These are phyloP conservation scores for Mimumesa dahlbomi DNA, from an alignment of 2,888 invertebrate genomes.

Conservation along the genomic window DNA sequence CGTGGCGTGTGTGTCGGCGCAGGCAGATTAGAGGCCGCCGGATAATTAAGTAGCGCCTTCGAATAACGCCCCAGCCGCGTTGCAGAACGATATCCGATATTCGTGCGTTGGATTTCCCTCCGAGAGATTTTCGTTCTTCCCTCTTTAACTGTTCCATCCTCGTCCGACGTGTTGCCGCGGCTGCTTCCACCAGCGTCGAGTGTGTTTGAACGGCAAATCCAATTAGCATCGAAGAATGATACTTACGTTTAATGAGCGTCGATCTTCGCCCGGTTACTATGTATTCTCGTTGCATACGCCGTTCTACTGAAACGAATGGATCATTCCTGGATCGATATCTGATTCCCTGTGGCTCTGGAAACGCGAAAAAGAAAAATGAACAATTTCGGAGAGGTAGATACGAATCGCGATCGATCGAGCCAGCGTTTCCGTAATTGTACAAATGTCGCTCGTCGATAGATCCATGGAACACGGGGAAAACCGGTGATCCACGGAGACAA, in stretches of 20 bases:
- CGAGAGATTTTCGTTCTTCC: constrained; percentile 57
- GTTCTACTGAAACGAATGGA: neutral
- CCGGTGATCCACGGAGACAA: constrained; percentile 21
- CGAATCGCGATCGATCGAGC: too few relatives aligned
- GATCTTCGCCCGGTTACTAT: too few relatives aligned
- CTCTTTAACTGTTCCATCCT: constrained; percentile 28
- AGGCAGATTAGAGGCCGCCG: constrained; percentile 78
- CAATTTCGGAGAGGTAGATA: too few relatives aligned
- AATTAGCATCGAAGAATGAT: constrained; percentile 39
- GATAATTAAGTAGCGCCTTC: constrained; percentile 80
- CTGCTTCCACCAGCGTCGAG: neutral
- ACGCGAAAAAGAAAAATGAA: too few relatives aligned
- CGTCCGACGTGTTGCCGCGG: constrained; percentile 33
- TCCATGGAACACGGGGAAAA: too few relatives aligned
- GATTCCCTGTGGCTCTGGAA: too few relatives aligned
- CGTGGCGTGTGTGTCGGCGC: constrained; percentile 77
- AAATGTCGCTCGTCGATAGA: too few relatives aligned
- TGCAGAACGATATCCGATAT: constrained; percentile 65
- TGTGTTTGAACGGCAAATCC: constrained; percentile 29
- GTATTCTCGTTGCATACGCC: neutral
- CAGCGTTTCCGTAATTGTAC: too few relatives aligned
- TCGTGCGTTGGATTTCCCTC: constrained; percentile 66
- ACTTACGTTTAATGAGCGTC: constrained; percentile 3
- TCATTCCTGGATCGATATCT: too few relatives aligned
- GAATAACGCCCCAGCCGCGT: constrained; percentile 74